These are phyloP conservation scores for Psettodes erumei DNA, from an alignment of 2,113 vertebrate species.

Conservation along the genomic window DNA sequence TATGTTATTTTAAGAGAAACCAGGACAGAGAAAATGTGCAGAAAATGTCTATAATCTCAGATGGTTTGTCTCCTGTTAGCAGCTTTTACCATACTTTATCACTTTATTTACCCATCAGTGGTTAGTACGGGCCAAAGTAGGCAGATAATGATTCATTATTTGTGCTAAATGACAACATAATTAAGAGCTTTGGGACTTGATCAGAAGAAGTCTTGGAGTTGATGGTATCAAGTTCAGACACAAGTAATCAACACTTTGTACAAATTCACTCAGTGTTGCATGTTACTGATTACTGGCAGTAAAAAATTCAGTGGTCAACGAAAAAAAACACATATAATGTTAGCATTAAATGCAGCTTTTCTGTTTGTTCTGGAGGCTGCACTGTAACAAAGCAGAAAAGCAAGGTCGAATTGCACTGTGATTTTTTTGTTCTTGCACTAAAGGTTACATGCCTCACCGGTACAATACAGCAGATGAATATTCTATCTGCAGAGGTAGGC, in stretches of 20 bases:
- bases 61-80: background rate
- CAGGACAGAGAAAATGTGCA: background rate
- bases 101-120: slow-evolving; percentile 3
- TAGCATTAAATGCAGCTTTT: slow-evolving; percentile 33
- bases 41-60: background rate
- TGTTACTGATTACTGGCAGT: background rate
- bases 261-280: background rate
- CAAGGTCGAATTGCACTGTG: slow-evolving; percentile 58
- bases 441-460: slow-evolving; percentile 60
- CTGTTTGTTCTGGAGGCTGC: slow-evolving; percentile 41
- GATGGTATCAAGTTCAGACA: background rate
- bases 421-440: slow-evolving; percentile 48
- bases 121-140: background rate
- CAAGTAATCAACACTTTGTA: background rate
- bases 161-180: background rate
- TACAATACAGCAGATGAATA: slow-evolving; percentile 68
- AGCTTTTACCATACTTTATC: background rate
- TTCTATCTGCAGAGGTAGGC: slow-evolving; percentile 64
- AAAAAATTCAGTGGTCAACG: slow-evolving; percentile 18
- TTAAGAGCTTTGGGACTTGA: slow-evolving; percentile 1
- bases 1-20: background rate
- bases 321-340: background rate
- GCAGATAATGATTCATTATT: background rate
- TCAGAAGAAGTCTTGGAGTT: background rate
- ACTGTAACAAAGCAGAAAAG: slow-evolving; percentile 43